Conservation (phyloP, 2,888 invertebrate genomes). For the Megamerina dolium region DNA sequence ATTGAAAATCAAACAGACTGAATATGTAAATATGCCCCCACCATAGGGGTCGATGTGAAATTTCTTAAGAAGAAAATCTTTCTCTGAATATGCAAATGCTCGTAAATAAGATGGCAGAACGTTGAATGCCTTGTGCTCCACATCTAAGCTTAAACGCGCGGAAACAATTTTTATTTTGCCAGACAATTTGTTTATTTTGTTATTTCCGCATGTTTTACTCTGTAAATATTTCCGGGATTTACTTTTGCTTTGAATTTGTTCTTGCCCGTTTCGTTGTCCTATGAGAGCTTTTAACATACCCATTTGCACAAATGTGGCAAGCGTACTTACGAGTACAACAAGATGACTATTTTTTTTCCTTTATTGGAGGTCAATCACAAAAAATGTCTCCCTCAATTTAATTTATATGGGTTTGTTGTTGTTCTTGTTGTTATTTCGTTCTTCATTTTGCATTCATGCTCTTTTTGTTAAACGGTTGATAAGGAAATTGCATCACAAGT, state of each 20-base stretch:
- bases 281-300: conserved; percentile 17
- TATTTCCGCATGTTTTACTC: conserved; percentile 41
- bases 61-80: no score
- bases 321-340: no score
- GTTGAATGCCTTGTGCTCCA: not conserved
- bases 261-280: conserved; percentile 15
- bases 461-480: not conserved
- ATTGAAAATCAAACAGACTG: conserved; percentile 7
- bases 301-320: conserved; percentile 1
- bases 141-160: conserved; percentile 21
- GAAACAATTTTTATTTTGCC: conserved; percentile 50
- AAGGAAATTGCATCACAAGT: conserved; percentile 21
- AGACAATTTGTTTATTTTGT: conserved; percentile 50
- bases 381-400: no score
- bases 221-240: conserved; percentile 41
- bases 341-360: no score
- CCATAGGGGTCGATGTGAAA: not conserved
- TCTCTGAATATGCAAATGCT: no score
- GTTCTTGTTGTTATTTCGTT: no score
- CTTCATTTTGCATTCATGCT: no score
- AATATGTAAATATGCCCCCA: conserved; percentile 14
- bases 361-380: no score
- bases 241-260: not conserved
- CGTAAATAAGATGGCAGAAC: not conserved
- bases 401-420: no score